Evolutionary conservation across 2,113 vertebrate genomes (phyloP).

Genomic region (Copsychus sechellarum): DNA sequence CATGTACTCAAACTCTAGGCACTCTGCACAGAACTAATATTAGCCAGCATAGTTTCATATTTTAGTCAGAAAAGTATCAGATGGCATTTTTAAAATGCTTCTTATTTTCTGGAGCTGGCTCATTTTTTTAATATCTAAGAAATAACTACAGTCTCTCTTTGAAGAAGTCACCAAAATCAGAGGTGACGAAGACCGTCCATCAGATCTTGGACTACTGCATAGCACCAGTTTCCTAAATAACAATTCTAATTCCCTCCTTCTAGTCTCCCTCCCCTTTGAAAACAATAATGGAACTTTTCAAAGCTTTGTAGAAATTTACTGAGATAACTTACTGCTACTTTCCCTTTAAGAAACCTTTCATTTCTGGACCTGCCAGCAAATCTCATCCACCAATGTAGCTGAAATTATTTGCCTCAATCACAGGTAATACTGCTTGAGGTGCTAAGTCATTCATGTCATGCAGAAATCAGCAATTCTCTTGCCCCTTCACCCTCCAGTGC

Average conservation of each 20-base stretch:
- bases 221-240: not conserved
- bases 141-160: not conserved
- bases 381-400: not conserved
- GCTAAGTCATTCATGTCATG: not conserved
- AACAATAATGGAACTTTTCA: not conserved
- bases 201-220: not conserved
- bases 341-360: not conserved
- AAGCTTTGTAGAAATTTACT: not conserved
- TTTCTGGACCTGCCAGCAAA: not conserved
- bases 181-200: not conserved
- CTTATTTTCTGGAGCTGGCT: not conserved
- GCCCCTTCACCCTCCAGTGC: not conserved
- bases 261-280: not conserved
- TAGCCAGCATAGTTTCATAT: not conserved
- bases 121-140: not conserved
- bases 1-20: not conserved
- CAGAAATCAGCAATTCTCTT: not conserved
- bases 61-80: constrained; percentile 33
- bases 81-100: constrained; percentile 21
- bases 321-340: not conserved
- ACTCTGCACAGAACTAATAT: not conserved
- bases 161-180: not conserved
- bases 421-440: not conserved
- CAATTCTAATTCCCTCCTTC: not conserved
- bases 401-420: not conserved